Conservation (phyloP, 2,888 invertebrate species). For the Holacanthella duospinosa region DNA sequence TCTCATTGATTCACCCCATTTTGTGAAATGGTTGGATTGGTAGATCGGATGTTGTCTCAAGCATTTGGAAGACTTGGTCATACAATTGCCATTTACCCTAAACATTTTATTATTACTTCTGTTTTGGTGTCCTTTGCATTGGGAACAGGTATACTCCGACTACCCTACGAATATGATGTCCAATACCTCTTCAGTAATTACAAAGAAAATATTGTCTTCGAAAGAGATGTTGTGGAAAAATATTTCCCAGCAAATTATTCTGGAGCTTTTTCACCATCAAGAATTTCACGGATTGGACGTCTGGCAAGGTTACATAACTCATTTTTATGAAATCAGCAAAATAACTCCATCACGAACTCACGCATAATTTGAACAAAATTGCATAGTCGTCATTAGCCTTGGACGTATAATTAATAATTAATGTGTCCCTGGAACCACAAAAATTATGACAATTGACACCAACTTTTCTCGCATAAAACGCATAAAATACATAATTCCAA, state of each 20-base stretch:
- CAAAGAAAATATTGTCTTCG: not conserved
- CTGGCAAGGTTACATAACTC: constrained; percentile 9
- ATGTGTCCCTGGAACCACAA: too few relatives aligned
- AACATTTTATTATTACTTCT: not conserved
- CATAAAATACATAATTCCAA: too few relatives aligned
- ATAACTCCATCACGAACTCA: too few relatives aligned
- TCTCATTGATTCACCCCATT: too few relatives aligned
- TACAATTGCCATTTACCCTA: not conserved
- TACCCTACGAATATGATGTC: not conserved
- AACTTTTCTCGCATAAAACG: too few relatives aligned
- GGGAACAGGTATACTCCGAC: not conserved
- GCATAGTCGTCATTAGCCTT: too few relatives aligned
- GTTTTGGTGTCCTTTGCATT: not conserved
- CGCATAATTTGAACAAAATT: too few relatives aligned
- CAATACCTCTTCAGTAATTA: not conserved
- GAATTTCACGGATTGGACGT: constrained; percentile 2
- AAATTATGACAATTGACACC: too few relatives aligned
- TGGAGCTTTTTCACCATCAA: not conserved
- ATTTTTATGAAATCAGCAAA: too few relatives aligned
- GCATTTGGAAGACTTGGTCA: not conserved
- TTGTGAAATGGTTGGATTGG: too few relatives aligned
- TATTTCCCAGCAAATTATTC: constrained; percentile 6
- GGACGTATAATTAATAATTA: too few relatives aligned
- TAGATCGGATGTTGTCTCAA: not conserved
- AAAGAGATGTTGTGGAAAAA: constrained; percentile 2